Base-by-base conservation (phyloP, 2,113 vertebrate genomes). In the Mobula birostris region DNA sequence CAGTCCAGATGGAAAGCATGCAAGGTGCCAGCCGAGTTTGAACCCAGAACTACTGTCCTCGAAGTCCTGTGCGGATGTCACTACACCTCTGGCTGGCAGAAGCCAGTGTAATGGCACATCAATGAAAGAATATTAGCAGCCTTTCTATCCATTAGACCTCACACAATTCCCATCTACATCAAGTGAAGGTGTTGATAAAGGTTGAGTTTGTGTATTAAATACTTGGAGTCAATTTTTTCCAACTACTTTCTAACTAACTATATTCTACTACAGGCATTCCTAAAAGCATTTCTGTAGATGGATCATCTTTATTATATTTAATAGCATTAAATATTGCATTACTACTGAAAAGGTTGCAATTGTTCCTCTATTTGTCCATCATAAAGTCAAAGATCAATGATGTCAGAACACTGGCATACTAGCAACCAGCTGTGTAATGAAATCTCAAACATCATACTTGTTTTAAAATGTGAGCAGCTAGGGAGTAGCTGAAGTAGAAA, bases 401-500 rank as follows among this genome's bases (percentile, higher is more conserved):
- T 66, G 85, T 88, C 85, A 88, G 85, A 66, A 88, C 29, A 66
- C 24, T 32, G 85, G 61, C 32, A 14, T 66, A 74, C 72, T 63
- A 66, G 85, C 2, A 74, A 19, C 61, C 61, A 90, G 85, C 27
- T 90, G 85, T 19, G 63, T 14, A 90, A 32, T 90, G 85, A 90
- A 90, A 90, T 90, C 61, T n/a, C 63, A 68, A 90, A 90, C 85
- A 90, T 63, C 29, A 90, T 36, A 90, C 66, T 66, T 66, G 61
- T 90, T 90, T 90, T 90, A 32, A 90, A 66, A 90, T 90, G n/a
- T 32, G 85, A 90, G 58, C 85, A 90, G 61, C 61, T 32, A 68
- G 85, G 61, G 61, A 90, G 32, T 90, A 61, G 85, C 15, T 66
- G 32, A 90, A 15, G 85, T 90, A 68, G 61, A 90, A 90, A 90